Percentiles rank a stretch among this genome's conserved stretches.
Conservation (phyloP, 2,113 vertebrate genomes). For the Actenoides lindsayi region DNA sequence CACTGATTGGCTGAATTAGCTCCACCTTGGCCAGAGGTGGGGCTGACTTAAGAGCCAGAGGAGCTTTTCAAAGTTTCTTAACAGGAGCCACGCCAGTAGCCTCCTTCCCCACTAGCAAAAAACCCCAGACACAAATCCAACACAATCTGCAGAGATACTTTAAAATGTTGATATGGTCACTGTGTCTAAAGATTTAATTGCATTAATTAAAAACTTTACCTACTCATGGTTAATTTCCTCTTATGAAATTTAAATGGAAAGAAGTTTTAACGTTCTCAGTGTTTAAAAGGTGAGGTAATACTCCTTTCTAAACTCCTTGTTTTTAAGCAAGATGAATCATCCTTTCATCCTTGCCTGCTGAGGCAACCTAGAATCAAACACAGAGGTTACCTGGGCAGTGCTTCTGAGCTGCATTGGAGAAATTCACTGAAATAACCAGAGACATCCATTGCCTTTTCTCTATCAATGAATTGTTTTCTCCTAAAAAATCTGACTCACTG, state of each 20-base stretch:
- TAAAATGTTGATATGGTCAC: background rate
- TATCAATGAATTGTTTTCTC: background rate
- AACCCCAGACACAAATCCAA: background rate
- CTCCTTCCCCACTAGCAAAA: too few relatives aligned
- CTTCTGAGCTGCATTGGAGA: background rate
- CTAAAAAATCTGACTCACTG: background rate
- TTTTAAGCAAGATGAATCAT: background rate
- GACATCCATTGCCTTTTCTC: background rate
- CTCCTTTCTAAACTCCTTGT: background rate
- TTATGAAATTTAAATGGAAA: background rate
- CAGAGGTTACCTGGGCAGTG: background rate
- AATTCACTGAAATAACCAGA: background rate
- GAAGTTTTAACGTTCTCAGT: background rate
- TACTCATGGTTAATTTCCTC: background rate
- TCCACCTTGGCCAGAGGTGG: too few relatives aligned
- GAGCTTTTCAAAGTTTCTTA: too few relatives aligned
- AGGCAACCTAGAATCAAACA: background rate
- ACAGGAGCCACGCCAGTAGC: too few relatives aligned
- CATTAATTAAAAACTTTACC: background rate
- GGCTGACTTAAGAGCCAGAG: too few relatives aligned
- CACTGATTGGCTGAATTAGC: too few relatives aligned
- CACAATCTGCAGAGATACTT: background rate
- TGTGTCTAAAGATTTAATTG: background rate
- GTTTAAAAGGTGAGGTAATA: background rate
- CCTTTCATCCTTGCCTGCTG: background rate